These are phyloP conservation scores for Apaloderma vittatum DNA, from an alignment of 2,113 vertebrate genomes.

Conservation along the genomic window DNA sequence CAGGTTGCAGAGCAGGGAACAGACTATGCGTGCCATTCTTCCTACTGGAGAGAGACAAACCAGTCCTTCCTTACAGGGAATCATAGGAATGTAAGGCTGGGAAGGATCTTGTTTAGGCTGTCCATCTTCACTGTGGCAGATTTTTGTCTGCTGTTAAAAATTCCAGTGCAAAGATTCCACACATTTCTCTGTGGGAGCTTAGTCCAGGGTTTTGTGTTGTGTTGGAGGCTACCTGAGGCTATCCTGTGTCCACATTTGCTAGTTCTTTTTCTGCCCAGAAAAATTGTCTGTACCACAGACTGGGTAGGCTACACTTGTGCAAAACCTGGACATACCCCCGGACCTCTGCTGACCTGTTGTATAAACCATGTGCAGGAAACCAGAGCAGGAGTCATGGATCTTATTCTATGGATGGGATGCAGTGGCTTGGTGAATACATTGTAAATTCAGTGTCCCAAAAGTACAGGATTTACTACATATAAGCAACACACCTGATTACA, in stretches of 20 bases:
- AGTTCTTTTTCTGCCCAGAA: not conserved
- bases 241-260: not conserved
- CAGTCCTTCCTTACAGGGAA: not conserved
- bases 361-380: conserved; percentile 19
- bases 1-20: not conserved
- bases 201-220: not conserved
- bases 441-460: not conserved
- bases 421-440: not conserved
- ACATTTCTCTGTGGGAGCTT: not conserved
- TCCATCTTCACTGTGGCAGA: not conserved
- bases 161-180: not conserved
- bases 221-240: not conserved
- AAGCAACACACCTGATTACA: not conserved
- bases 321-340: not conserved
- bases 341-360: conserved; percentile 41
- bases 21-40: not conserved
- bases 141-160: not conserved
- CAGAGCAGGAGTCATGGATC: not conserved
- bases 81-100: not conserved
- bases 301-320: not conserved
- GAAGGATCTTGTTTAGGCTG: not conserved
- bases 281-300: not conserved
- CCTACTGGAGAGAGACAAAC: not conserved
- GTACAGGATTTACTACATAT: not conserved
- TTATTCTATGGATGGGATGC: not conserved